phyloP scores from a whole-genome alignment of 2,888 invertebrate genomes.

The Stramonita haemastoma region DNA sequence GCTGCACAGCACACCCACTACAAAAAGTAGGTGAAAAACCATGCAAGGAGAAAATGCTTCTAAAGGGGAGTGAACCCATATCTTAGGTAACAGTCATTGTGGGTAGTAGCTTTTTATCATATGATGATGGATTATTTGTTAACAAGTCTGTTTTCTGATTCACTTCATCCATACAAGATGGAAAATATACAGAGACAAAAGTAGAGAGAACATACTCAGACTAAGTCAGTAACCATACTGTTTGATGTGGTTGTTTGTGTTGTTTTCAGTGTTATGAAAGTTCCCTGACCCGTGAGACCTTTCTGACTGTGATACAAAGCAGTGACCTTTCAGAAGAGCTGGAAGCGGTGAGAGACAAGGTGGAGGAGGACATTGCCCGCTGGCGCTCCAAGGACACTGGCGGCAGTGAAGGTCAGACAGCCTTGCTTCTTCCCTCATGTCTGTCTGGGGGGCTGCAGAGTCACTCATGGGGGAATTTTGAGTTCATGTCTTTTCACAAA shows the following conservation, averaged over 20 bases:
- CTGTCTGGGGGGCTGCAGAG: neutral
- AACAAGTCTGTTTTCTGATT: too few species aligned
- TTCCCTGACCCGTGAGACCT: constrained; percentile 89
- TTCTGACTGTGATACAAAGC: constrained; percentile 88
- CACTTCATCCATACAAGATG: too few species aligned
- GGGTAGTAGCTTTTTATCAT: too few species aligned
- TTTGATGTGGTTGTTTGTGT: neutral
- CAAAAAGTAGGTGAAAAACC: too few species aligned
- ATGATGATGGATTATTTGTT: too few species aligned
- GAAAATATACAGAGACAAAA: too few species aligned
- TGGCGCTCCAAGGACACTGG: constrained; percentile 89
- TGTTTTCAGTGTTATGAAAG: constrained; percentile 86
- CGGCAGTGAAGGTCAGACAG: constrained; percentile 84
- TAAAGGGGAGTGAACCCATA: too few species aligned
- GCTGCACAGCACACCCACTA: too few species aligned
- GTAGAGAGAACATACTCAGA: neutral
- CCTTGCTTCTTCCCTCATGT: neutral
- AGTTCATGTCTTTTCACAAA: too few species aligned
- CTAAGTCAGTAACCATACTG: constrained; percentile 6
- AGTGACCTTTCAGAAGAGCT: constrained; percentile 90
- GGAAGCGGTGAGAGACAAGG: constrained; percentile 86
- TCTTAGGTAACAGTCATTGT: too few species aligned
- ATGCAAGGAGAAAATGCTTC: too few species aligned
- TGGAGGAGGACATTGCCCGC: constrained; percentile 87
- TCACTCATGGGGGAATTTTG: neutral